Evolutionary conservation across 2,113 vertebrate species (phyloP), one percentile per base, ranked within the genome.

Genomic region (Siphamia tubifer): DNA sequence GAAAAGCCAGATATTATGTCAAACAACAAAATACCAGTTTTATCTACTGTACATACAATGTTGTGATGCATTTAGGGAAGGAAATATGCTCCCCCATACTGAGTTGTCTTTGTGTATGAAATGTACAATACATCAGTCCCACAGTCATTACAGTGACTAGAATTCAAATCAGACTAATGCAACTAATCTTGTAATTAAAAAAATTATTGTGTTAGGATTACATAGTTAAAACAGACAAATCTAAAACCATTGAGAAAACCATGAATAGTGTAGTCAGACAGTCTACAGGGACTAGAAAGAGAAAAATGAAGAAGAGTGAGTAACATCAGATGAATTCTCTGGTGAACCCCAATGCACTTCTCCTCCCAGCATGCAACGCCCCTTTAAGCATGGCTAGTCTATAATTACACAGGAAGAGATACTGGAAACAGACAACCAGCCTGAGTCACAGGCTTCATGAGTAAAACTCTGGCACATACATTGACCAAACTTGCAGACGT

Each of bases 351-450:
- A 77, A 64, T 82, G 53, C 69, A 82, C 68, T 74, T 79, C 74
- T 86, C 74, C 77, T 71, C 81, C 79, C 72, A 79, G 72, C 74
- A 84, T 75, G 72, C 81, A 87, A 87, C 83, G 69, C 84, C 85
- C 87, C 87, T 84, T 89, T 82, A 76, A 89, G 81, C 79, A 79
- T 42, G 82, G 78, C 76, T 70, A 77, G 82, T 81, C 88, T 92
- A 88, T 92, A 92, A 93, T 93, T 93, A 92, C 79, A 85, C 80
- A 87, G 83, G 82, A 88, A 90, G 80, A 91, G 81, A 88, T 76
- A 77, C 81, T 87, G 83, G 84, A 88, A 90, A 85, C 80, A 86
- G 87, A 79, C 85, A 87, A 77, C 63, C 81, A 77, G 66, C 80
- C 76, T 93, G 91, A 93, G 80, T 93, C 92, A 92, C 52, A 54